These are phyloP conservation scores for Cephonodes hylas DNA, from an alignment of 2,888 invertebrate genomes.

Conservation along the genomic window DNA sequence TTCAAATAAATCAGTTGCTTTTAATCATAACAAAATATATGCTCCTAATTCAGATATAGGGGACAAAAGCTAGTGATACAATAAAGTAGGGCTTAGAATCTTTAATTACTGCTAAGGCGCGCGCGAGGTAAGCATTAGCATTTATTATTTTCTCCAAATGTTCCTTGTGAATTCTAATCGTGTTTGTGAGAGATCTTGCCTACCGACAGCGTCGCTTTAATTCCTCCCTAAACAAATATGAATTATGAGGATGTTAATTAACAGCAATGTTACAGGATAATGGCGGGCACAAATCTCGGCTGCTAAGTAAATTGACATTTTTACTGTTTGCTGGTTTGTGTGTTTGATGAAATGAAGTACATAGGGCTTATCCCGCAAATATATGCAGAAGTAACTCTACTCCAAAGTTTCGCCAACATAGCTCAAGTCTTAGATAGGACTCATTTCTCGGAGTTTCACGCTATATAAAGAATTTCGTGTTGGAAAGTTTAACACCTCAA, in stretches of 20 bases:
- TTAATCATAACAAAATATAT: too few relatives aligned
- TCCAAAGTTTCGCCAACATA: too few relatives aligned
- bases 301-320: neutral
- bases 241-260: slow-evolving; percentile 15
- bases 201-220: neutral
- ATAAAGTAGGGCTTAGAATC: slow-evolving; percentile 58
- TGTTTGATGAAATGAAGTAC: too few relatives aligned
- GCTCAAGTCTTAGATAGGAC: too few relatives aligned
- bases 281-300: neutral
- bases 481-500: too few relatives aligned
- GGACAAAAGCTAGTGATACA: slow-evolving; percentile 53
- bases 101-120: slow-evolving; percentile 57
- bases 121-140: slow-evolving; percentile 50
- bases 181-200: slow-evolving; percentile 30
- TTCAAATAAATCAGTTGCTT: too few relatives aligned
- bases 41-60: too few relatives aligned
- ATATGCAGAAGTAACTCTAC: too few relatives aligned
- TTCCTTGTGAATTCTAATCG: slow-evolving; percentile 47
- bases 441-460: too few relatives aligned
- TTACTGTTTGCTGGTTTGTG: neutral
- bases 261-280: neutral
- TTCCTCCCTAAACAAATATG: slow-evolving; percentile 9
- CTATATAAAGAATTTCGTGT: too few relatives aligned
- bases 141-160: slow-evolving; percentile 52
- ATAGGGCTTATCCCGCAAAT: too few relatives aligned